Base-by-base conservation (phyloP, 2,888 invertebrate species). In the Ferdinandea cuprea region DNA sequence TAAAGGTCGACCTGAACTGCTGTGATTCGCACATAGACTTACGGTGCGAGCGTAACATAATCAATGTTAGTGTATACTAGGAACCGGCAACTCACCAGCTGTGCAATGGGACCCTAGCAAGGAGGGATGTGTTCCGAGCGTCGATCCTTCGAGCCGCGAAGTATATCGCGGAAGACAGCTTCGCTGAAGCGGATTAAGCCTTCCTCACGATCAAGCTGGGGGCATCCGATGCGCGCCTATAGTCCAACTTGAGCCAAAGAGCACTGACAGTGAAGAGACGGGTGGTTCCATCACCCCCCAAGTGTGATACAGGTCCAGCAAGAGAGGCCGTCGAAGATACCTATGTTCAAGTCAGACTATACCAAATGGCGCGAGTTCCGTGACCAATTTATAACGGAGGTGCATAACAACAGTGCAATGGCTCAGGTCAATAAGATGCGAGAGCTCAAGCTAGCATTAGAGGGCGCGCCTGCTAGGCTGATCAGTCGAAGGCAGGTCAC, bases 1-100 rank as follows among this genome's bases (percentile, higher is more conserved):
- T n/a, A 68, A 68, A 54, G 66, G 44, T 54, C 44, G 52, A 68
- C 66, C 52, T 52, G 42, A 15, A 25, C 21, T 63, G 48, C 48
- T 50, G 25, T 15, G 40, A 17, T 40, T 52, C 25, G 13, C 35
- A 13, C 17, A 50, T 32, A 40, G 63, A 50, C 48, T 63, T 48
- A 21, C 48, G 50, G 50, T 15, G 17, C 42, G 44, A 42, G 44
- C 13, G 7, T 4, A 25, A 8, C 8, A 11, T 7, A 37, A n/a
- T 2, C 21, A 44, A 7, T 17, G n/a, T 7, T 8, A 44, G 44
- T 46, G 44, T 19, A 1, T 46, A 46, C n/a, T n/a, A n/a, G n/a
- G n/a, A n/a, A n/a, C n/a, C n/a, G n/a, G n/a, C n/a, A n/a, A n/a
- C n/a, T n/a, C n/a, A n/a, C n/a, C n/a, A n/a, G n/a, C n/a, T n/a